Conservation (phyloP, 2,113 vertebrate genomes). For the Copsychus sechellarum region DNA sequence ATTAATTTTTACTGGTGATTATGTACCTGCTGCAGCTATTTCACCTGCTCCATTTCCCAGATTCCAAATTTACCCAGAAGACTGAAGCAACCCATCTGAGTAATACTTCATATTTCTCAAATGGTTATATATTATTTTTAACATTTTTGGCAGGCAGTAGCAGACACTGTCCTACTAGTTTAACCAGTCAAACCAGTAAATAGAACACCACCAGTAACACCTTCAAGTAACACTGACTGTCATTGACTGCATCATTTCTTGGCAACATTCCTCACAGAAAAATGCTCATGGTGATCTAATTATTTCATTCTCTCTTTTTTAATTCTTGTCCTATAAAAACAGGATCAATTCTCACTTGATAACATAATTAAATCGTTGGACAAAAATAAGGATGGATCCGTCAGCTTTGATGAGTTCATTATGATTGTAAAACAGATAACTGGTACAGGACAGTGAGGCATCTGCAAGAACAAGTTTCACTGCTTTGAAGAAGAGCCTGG, state of each 20-base stretch:
- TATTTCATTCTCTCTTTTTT: not conserved
- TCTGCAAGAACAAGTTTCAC: not conserved
- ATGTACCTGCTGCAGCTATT: not conserved
- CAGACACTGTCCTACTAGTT: not conserved
- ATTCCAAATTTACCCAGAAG: not conserved
- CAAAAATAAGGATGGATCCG: slow-evolving; percentile 55
- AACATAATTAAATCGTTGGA: slow-evolving; percentile 50
- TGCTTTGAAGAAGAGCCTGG: slow-evolving; percentile 6
- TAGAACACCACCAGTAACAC: not conserved
- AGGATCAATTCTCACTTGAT: slow-evolving; percentile 58
- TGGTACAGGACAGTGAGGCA: slow-evolving; percentile 9
- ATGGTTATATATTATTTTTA: not conserved
- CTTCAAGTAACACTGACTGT: not conserved
- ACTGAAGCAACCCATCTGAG: not conserved
- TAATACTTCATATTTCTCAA: not conserved
- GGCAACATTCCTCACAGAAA: not conserved
- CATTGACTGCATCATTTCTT: not conserved
- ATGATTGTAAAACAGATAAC: slow-evolving; percentile 40
- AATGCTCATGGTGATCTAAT: not conserved
- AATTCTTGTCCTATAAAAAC: not conserved
- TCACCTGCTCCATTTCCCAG: not conserved
- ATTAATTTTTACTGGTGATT: not conserved
- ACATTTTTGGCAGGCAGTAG: not conserved
- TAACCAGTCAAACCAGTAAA: not conserved
- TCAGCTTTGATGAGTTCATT: slow-evolving; percentile 64